Base-by-base conservation (phyloP, 2,888 invertebrate species). In the Dasypolia templi region DNA sequence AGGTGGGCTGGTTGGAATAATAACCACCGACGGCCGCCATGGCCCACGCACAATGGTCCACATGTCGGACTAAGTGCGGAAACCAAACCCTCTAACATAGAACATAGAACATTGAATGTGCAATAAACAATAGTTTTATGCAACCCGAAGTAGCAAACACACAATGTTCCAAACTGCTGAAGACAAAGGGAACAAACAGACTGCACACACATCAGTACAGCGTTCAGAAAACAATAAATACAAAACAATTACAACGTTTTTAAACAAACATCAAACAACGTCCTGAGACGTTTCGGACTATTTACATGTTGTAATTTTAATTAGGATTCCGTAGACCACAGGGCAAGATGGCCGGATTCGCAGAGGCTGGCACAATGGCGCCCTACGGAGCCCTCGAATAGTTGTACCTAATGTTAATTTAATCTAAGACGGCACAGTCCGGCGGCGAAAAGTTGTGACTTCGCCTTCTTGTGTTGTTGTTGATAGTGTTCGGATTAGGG, bases 231-330 rank as follows among this genome's bases (percentile, higher is more conserved):
- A 82, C 82, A 82, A 82, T 83, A 72, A 82, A 79, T 83, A 85
- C 76, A 61, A 74, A 80, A 83, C 85, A 81, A 82, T 80, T 71
- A 82, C 9, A 84, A 89, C 82, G 88, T 87, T 92, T 91, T 91
- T 89, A 91, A 92, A 91, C 93, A 93, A 94, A 93, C 94, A 93
- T 90, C 89, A 89, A 89, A 89, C 86, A 68, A 84, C 82, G 73
- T 69, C 75, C 89, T 89, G 91, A 94, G 93, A 93, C 91, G 92
- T 87, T 88, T 86, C 82, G 90, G 90, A 91, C 92, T 90, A 94
- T 94, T 94, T 94, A 94, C 95, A 94, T 94, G 95, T 93, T 95
- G 95, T 95, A 95, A 95, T 95, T 95, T 95, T 95, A 95, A 96
- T 96, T 94, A 94, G 93, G 93, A 94, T 92, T 93, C 94, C 92